Base-by-base conservation (phyloP, 1,140 invertebrate species). In the Pissodes strobi region DNA sequence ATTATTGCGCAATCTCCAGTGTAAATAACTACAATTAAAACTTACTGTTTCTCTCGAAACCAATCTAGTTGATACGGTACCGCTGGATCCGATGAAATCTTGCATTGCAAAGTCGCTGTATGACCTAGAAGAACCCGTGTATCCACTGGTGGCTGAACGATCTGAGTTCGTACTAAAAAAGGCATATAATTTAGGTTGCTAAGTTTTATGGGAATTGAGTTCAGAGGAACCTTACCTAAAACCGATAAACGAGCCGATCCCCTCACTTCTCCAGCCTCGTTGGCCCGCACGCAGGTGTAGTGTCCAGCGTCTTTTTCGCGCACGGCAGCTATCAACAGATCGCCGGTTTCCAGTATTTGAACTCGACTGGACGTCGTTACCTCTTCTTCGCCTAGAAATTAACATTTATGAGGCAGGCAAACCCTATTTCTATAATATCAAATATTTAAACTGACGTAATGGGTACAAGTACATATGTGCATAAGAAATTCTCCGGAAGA, bases 51-150 rank as follows among this genome's bases (percentile, higher is more conserved):
- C 78, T 94, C 90, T 71, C 94, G 91, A 78, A 89, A 94, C 96
- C 95, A 98, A 67, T 90, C 87, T 67, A 97, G 88, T 67, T 90
- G 88, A 72, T 90, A 94, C n/a, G 89, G 86, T n/a, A 97, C 90
- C 64, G 87, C 88, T 17, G 91, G 88, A 80, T 97, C 95, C 73
- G 90, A 92, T n/a, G 90, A 94, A 21, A 97, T 90, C 82, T 91
- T 93, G 81, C 96, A 98, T 71, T 94, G 91, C 49, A 98, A 80
- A 15, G 90, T 90, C 1, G 94, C 94, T 23, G 91, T 94, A 48
- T 94, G 89, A 15, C 94, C 94, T 1, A 97, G 82, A 38, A 97
- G 86, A 17, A 95, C 92, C 68, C 87, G 86, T 1, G 90, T 92
- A 76, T 97, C 92, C 57, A 90, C 90, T 38, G 95, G 95, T 45